A percentile compares a stretch with the other conserved stretches of the same genome.
Conservation (phyloP, 2,888 invertebrate species). For the Papilio protenor region DNA sequence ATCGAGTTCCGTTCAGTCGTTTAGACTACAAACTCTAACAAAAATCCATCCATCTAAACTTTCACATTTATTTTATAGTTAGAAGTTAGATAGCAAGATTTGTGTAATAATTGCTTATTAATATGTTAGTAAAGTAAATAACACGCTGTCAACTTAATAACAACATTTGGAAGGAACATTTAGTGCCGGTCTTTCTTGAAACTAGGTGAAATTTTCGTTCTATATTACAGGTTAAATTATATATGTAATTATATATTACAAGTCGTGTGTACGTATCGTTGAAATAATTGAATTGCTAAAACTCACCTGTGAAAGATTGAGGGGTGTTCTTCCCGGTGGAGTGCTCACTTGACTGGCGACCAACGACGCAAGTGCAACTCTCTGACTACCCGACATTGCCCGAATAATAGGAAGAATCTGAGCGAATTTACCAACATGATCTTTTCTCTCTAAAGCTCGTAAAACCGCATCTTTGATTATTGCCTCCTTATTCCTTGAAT, state of each 20-base stretch:
- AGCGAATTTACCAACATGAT: conserved; percentile 84
- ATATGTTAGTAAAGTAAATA: no score
- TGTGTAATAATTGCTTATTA: no score
- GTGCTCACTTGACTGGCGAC: conserved; percentile 86
- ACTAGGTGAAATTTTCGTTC: no score
- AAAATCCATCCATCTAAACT: no score
- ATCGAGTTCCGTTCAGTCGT: no score
- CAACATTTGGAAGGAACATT: no score
- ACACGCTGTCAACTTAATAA: no score
- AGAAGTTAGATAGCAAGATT: no score
- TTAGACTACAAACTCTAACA: no score
- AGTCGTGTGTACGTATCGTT: not conserved
- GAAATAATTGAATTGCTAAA: not conserved
- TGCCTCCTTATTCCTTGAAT: conserved; percentile 71
- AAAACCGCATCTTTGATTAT: conserved; percentile 82
- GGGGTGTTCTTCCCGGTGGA: conserved; percentile 78
- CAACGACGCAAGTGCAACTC: conserved; percentile 85
- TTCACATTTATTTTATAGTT: no score
- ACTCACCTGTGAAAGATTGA: conserved; percentile 84
- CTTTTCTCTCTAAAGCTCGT: conserved; percentile 84
- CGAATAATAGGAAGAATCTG: conserved; percentile 87
- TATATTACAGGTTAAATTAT: not conserved
- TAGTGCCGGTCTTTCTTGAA: no score
- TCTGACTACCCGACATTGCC: conserved; percentile 85
- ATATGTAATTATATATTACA: not conserved